Base-by-base conservation (phyloP, 2,888 invertebrate genomes). In the Drosophila demipolita region DNA sequence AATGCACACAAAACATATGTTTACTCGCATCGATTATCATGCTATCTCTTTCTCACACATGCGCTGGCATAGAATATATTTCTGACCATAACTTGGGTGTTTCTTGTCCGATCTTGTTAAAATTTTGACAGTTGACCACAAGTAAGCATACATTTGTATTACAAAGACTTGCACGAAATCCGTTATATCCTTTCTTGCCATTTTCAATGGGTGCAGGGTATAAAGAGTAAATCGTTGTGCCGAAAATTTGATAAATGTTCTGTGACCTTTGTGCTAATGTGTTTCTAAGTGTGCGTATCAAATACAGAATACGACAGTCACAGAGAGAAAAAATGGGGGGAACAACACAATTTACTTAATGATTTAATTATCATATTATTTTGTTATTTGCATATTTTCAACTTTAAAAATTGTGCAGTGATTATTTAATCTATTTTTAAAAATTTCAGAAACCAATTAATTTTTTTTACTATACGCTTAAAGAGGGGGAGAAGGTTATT, bases 221-320 rank as follows among this genome's bases (percentile, higher is more conserved):
- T 50, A 58, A 82, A 66, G 53, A 50, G 61, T 50, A 73, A 67
- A 63, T 65, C 72, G 62, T 55, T 66, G 48, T 26, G 54, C 60
- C 26, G 64, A 67, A 61, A 73, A 68, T 75, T 82, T 79, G 80
- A 79, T 85, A 85, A 87, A 87, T 79, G 87, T 68, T 69, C 72
- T 70, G 75, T 78, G 75, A 68, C 83, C 86, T 80, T 65, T 85
- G 71, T 73, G 69, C 81, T 86, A 87, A 87, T 83, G 83, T 77
- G 86, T 68, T 66, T 11, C 71, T 55, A 61, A 66, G 48, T 66
- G 80, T 63, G 61, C 32, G 45, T 54, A 49, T 52, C 40, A 32
- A 33, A 26, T 45, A 50, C 59, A n/a, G 2, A 20, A 1, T 12
- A 12, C 9, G 11, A 20, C 3, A 23, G 5, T 15, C n/a, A n/a